Evolutionary conservation across 2,888 invertebrate species (phyloP), one percentile per base, ranked within the genome.

Genomic region (Cataglyphis altisquamis): DNA sequence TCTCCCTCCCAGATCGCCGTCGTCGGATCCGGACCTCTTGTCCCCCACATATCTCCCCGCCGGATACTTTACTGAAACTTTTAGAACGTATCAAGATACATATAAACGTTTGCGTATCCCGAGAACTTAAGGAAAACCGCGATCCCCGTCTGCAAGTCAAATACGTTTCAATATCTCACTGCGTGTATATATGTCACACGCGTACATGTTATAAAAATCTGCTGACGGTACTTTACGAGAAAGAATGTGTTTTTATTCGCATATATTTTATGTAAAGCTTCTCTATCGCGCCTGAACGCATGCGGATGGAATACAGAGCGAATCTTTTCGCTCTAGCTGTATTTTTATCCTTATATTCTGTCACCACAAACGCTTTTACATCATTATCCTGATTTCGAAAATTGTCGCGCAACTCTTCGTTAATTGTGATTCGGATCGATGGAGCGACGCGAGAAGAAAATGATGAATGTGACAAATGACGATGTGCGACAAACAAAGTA

Each of bases 61-160:
- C 70, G 21, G 41, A 45, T 57, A 60, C 12, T 36, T 45, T 2
- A 18, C 36, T 45, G 45, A 72, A 80, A 80, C 72, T 80, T 72
- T 72, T 45, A 70, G 60, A 41, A 78, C 29, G 55, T 78, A 78
- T 70, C 70, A 60, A 70, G 70, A 70, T 29, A 25, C 25, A 3
- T 78, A 78, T 45, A 78, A 68, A 60, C 12, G 41, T 41, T 29
- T 6, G 41, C 12, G 41, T 32, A 21, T 36, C 78, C 21, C 70
- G 55, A 68, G 32, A n/a, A 36, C 60, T 41, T 57, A 60, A 36
- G 12, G 21, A 21, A 60, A 60, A 21, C 21, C 78, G 57, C n/a
- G 41, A 18, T 21, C 21, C 29, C 4, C 72, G 72, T 41, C 72
- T 72, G 78, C 72, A 72, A 80, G 78, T 80, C 72, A 80, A 72